A percentile compares a stretch with the other conserved stretches of the same genome.
phyloP scores from a whole-genome alignment of 37 sponge, comb jelly and placozoan genomes.

The Ianthella basta region DNA sequence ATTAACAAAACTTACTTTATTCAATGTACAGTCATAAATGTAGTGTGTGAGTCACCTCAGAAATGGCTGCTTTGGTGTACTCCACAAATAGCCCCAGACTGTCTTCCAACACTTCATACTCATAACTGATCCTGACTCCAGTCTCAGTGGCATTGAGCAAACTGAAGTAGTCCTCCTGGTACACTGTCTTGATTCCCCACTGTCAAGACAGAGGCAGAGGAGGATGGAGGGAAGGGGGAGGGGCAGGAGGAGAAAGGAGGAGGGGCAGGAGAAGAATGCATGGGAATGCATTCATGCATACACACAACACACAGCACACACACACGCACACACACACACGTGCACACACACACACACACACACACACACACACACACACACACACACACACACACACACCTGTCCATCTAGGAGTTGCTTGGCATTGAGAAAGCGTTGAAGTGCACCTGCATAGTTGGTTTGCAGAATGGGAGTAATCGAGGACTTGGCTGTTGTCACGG shows the following conservation, averaged over 20 bases:
- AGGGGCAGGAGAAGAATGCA: no score
- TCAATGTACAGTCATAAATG: not conserved
- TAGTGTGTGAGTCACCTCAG: not conserved
- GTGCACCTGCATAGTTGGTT: slow-evolving; percentile 35
- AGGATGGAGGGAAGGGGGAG: no score
- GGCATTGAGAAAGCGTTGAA: slow-evolving; percentile 29
- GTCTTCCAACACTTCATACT: not conserved
- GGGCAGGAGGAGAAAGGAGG: no score
- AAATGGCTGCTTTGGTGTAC: not conserved
- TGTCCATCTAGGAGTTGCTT: slow-evolving; percentile 61
- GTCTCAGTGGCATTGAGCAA: slow-evolving; percentile 62
- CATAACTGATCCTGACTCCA: slow-evolving; percentile 60
- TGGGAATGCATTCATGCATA: no score
- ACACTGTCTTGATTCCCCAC: slow-evolving; percentile 57
- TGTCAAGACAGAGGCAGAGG: no score
- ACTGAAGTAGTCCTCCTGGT: slow-evolving; percentile 67
- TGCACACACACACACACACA: not conserved
- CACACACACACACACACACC: slow-evolving; percentile 2
- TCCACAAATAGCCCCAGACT: slow-evolving; percentile 11
- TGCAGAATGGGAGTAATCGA: slow-evolving; percentile 30
- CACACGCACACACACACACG: no score
- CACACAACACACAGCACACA: no score
- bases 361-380: no score
- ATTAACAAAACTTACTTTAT: not conserved
- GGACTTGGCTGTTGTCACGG: slow-evolving; percentile 1